phyloP scores from a whole-genome alignment of 1,140 invertebrate genomes.

The Heliconius melpomene region DNA sequence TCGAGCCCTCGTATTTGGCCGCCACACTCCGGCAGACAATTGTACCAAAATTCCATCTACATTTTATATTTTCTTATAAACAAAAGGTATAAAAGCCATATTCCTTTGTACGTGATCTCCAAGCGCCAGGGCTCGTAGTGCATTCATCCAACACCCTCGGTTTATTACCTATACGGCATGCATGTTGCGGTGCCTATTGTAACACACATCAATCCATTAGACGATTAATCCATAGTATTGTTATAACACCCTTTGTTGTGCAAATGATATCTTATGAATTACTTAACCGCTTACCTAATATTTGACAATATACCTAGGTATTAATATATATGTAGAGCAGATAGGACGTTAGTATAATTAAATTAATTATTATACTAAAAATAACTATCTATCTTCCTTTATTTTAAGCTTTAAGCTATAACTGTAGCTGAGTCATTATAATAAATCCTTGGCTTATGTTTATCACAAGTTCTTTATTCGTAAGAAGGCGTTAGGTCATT shows the following conservation, averaged over 20 bases:
- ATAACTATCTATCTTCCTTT: background rate
- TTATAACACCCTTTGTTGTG: slow-evolving; percentile 63
- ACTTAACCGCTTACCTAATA: slow-evolving; percentile 40
- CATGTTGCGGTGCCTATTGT: slow-evolving; percentile 71
- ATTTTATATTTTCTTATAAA: slow-evolving; percentile 28
- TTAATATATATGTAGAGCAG: background rate
- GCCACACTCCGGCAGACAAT: slow-evolving; percentile 66
- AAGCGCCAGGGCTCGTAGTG: slow-evolving; percentile 51
- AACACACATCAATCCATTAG: slow-evolving; percentile 72
- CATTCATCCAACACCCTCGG: slow-evolving; percentile 71
- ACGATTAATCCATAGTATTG: slow-evolving; percentile 70
- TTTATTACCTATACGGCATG: slow-evolving; percentile 74
- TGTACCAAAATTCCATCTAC: slow-evolving; percentile 47
- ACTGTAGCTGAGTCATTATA: background rate
- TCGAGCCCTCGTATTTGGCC: slow-evolving; percentile 58
- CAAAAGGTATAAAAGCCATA: slow-evolving; percentile 50
- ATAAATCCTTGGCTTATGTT: slow-evolving; percentile 35
- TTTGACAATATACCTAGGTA: background rate
- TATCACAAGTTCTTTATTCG: slow-evolving; percentile 43
- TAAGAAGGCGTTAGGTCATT: slow-evolving; percentile 55
- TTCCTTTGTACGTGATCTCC: slow-evolving; percentile 38
- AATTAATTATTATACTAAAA: background rate
- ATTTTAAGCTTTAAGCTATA: background rate
- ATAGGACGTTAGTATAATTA: background rate
- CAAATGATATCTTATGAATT: slow-evolving; percentile 51